phyloP scores from a whole-genome alignment of 2,888 invertebrate genomes.

The Orthosia incerta region DNA sequence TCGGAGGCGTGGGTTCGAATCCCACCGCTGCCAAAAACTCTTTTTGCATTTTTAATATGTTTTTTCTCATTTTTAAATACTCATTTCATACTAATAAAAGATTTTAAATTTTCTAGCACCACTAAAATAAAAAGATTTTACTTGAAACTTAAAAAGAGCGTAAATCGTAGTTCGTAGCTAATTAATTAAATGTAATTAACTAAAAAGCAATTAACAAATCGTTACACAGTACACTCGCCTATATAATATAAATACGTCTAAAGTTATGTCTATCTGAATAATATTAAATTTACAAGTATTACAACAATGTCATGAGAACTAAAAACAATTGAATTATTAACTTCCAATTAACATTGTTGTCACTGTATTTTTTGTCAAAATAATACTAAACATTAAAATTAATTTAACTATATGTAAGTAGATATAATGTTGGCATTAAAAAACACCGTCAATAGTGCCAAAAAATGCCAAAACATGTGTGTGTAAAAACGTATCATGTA shows the following conservation, averaged over 20 bases:
- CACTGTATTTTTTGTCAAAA: slow-evolving; percentile 6
- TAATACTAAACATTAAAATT: background rate
- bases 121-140: background rate
- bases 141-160: background rate
- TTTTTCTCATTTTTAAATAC: background rate
- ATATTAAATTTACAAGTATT: background rate
- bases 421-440: no score
- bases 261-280: slow-evolving; percentile 1
- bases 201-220: slow-evolving; percentile 30
- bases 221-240: slow-evolving; percentile 16
- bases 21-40: slow-evolving; percentile 87
- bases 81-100: no score
- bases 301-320: slow-evolving; percentile 47
- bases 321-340: slow-evolving; percentile 32
- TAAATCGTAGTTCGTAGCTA: background rate
- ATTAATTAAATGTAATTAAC: background rate
- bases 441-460: no score
- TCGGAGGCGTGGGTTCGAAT: slow-evolving; percentile 96
- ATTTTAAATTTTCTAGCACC: no score
- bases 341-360: slow-evolving; percentile 19
- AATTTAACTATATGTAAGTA: no score
- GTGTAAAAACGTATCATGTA: no score
- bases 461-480: no score
- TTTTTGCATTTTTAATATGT: slow-evolving; percentile 56
- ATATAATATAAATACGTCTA: background rate